These are phyloP conservation scores for Heliocidaris erythrogramma DNA, from an alignment of 35 echinoderm and acorn worm genomes.

Conservation along the genomic window DNA sequence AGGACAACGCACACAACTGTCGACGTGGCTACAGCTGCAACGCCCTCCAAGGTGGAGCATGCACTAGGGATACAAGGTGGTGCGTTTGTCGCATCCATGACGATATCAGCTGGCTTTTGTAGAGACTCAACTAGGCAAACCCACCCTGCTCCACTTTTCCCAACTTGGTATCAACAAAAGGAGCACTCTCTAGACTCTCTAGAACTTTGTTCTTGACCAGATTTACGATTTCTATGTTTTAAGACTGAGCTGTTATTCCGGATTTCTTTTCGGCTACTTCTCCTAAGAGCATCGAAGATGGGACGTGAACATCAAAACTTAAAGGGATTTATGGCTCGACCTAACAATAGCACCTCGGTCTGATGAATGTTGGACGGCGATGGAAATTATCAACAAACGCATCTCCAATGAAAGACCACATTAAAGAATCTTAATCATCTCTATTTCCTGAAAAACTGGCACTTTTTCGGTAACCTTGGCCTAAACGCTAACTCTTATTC, in stretches of 20 bases:
- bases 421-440: not conserved
- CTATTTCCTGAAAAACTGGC: not conserved
- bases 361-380: not conserved
- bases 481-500: not conserved
- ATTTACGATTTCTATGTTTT: not conserved
- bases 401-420: too few relatives aligned
- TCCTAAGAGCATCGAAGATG: not conserved
- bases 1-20: conserved; percentile 25
- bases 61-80: not conserved
- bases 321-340: not conserved
- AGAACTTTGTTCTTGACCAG: not conserved
- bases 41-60: not conserved
- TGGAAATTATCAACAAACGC: not conserved
- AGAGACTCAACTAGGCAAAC: not conserved
- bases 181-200: not conserved
- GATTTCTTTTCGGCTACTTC: not conserved
- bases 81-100: not conserved
- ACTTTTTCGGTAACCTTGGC: not conserved
- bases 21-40: conserved; percentile 25
- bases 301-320: not conserved
- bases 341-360: not conserved
- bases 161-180: not conserved
- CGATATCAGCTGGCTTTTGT: conserved; percentile 29
- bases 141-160: not conserved
- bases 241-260: too few relatives aligned